These are phyloP conservation scores for Cydia fagiglandana DNA, from an alignment of 1,140 invertebrate species.

Conservation along the genomic window DNA sequence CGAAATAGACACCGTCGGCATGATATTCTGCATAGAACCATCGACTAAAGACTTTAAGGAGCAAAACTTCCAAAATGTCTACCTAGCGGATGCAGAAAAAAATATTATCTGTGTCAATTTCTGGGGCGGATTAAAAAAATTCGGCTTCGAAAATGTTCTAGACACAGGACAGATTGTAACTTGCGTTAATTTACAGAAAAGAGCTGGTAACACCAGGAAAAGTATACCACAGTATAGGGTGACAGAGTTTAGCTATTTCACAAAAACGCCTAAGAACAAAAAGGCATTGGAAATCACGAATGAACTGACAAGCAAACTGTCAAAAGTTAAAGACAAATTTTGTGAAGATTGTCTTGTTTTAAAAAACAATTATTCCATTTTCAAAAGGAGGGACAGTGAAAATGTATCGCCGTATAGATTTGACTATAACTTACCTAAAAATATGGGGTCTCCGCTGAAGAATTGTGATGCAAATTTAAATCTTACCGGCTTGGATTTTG, in stretches of 20 bases:
- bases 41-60: constrained; percentile 50
- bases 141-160: constrained; percentile 81
- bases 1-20: constrained; percentile 66
- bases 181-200: constrained; percentile 82
- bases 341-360: constrained; percentile 53
- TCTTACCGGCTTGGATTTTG: constrained; percentile 66
- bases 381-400: constrained; percentile 45
- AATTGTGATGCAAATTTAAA: constrained; percentile 48
- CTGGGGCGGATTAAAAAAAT: constrained; percentile 81
- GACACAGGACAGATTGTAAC: constrained; percentile 80
- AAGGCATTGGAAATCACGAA: constrained; percentile 46
- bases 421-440: constrained; percentile 54
- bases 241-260: constrained; percentile 67
- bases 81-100: constrained; percentile 71
- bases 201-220: constrained; percentile 63
- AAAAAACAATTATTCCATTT: constrained; percentile 53
- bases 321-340: constrained; percentile 51
- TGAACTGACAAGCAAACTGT: constrained; percentile 48
- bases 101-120: constrained; percentile 82
- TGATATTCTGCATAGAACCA: constrained; percentile 65
- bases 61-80: constrained; percentile 72
- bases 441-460: constrained; percentile 54
- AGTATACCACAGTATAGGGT: constrained; percentile 63
- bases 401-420: constrained; percentile 62
- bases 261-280: constrained; percentile 63